Base-by-base conservation (phyloP, 2,888 invertebrate genomes). In the Pyrochroa serraticornis region DNA sequence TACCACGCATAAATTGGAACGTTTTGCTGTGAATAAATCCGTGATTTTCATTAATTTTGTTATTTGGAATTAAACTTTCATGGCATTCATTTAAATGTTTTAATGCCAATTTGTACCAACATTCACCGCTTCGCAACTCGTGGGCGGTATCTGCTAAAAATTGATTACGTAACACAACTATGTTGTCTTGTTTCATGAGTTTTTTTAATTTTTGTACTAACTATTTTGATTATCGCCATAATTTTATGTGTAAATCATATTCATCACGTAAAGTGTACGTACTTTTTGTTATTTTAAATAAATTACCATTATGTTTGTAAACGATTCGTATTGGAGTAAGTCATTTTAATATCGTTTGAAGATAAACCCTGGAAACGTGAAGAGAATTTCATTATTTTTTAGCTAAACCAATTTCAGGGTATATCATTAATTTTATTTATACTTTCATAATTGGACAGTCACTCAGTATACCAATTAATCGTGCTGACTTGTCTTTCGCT, bases 11-110 rank as follows among this genome's bases (percentile, higher is more conserved):
- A 48, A 48, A 37, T 22, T 38, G 38, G 38, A 43, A 38, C 31
- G 34, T 14, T 46, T 46, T 37, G 10, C 13, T 30, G 8, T 38
- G 37, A 48, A 48, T 48, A 38, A 37, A 48, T 48, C 37, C 32
- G 31, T 38, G 37, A 37, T 48, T 38, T 48, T 38, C 47, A 48
- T 48, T 48, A 48, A 38, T 38, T 48, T 48, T 48, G 38, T 48
- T 32, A 38, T 38, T 48, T 48, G 6, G 13, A 48, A 12, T 32
- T 48, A 32, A 38, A 37, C 22, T 22, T 22, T 22, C 22, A 22
- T 22, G 22, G 38, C 47, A 36, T 45, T 45, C 22, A 22, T 45
- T 45, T 9, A 13, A 22, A 22, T 22, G 22, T 22, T 22, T 22
- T 22, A 22, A 22, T 22, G 22, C 22, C 22, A 22, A 22, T 22